Percentiles rank a stretch among this genome's conserved stretches.
These are phyloP conservation scores for Momotus momota DNA, from an alignment of 2,797 vertebrate genomes.

Conservation along the genomic window DNA sequence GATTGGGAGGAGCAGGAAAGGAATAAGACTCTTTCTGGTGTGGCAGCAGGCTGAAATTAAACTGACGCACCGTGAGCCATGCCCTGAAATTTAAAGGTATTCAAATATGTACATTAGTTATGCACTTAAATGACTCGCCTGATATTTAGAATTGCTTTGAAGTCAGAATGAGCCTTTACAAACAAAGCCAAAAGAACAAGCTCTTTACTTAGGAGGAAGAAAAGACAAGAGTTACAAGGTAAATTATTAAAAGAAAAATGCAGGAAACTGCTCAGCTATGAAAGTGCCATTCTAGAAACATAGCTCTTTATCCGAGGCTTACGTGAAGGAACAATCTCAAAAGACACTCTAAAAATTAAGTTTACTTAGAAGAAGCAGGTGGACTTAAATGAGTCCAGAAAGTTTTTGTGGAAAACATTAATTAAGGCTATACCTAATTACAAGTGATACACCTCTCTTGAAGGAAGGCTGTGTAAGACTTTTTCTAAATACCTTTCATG, in stretches of 20 bases:
- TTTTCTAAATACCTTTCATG: not conserved
- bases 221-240: not conserved
- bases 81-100: slow-evolving; percentile 21
- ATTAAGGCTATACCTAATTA: not conserved
- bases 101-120: slow-evolving; percentile 9
- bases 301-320: not conserved
- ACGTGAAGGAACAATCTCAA: not conserved
- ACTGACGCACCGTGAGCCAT: not conserved
- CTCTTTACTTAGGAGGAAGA: slow-evolving; percentile 7
- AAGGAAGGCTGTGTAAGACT: not conserved
- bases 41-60: slow-evolving; percentile 1
- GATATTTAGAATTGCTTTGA: slow-evolving; percentile 37
- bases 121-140: not conserved
- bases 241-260: not conserved
- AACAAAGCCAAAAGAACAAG: not conserved
- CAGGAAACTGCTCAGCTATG: not conserved
- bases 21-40: not conserved
- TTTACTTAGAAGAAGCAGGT: not conserved
- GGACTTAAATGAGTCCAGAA: not conserved
- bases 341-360: not conserved
- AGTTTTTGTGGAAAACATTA: not conserved
- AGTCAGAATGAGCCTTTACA: not conserved
- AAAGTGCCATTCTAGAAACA: not conserved
- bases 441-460: not conserved
- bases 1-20: slow-evolving; percentile 4